Evolutionary conservation across 1,140 invertebrate species (phyloP), one percentile per base, ranked within the genome.

Genomic region (Neocloeon triangulifer): DNA sequence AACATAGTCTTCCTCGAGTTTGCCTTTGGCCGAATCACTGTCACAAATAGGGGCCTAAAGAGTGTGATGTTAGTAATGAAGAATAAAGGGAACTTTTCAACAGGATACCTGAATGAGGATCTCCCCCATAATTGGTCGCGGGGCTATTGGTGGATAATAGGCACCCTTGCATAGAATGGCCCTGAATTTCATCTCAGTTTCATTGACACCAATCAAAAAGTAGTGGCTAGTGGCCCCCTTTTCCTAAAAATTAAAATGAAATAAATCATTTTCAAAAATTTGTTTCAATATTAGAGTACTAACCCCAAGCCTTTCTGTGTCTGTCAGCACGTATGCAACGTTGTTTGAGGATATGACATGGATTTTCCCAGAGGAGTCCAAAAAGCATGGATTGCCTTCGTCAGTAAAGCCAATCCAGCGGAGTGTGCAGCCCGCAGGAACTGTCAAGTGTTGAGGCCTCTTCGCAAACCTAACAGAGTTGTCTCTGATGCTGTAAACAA

Each of bases 131-230:
- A 74, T 75, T 3, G 88, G 89, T 33, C 73, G 63, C 2, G 88
- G 88, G 27, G 73, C 66, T 0, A 84, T 84, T 8, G 69, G 61
- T 4, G 91, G 91, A 57, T 84, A 94, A 20, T 68, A 62, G 14
- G 69, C 62, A 13, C 85, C 88, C 51, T 85, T 82, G 43, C 88
- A 95, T 7, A 80, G 56, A 27, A 95, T 72, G 21, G 73, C 80
- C 13, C 75, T 62, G 3, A 86, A 59, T 30, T 66, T 73, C 48
- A 80, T 70, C 25, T 68, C 62, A 4, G 56, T 58, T 53, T 94
- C 86, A 35, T 62, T 71, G 0, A 85, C 47, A 1, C 76, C 66
- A 23, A 84, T 65, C 20, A 88, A 53, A 50, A 85, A 89, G 46
- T 73, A 76, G 50, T 78, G 62, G 59, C 88, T 85, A 39, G 64